Base-by-base conservation (phyloP, 2,113 vertebrate genomes). In the Gambusia affinis region DNA sequence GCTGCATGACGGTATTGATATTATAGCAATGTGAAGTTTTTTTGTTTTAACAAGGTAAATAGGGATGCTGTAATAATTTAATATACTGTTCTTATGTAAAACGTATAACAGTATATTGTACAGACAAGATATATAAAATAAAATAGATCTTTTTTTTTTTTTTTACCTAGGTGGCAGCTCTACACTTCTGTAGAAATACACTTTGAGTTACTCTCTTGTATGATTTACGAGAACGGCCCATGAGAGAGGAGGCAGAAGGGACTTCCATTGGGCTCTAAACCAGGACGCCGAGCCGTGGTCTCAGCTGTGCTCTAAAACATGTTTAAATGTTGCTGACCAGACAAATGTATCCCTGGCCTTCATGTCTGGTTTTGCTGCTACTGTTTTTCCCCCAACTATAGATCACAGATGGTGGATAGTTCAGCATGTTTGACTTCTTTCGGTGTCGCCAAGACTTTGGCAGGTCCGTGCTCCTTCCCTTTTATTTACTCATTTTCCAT, bases 211-310 rank as follows among this genome's bases (percentile, higher is more conserved):
- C 57, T 63, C 57, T 62, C 42, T 63, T 35, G 60, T 60, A 42
- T 87, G 88, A 90, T 91, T 89, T 90, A 92, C 47, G 71, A 74
- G 60, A 62, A 71, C 39, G 57, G 51, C 83, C 77, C 37, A 29
- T 64, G 39, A 79, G 85, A 60, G 72, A 47, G 29, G 5, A 60
- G 22, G 67, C 30, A 27, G 61, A n/a, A 3, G 61, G 69, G 30
- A 35, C 64, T 71, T 80, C 79, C 75, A 64, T 37, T 75, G 29
- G 66, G 62, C 75, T 83, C 77, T 30, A 39, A 79, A 79, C 64
- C 44, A 76, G 60, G 87, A 72, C 82, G 31, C 68, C 30, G 62
- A 76, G 39, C 28, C 5, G 64, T 47, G 64, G 70, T 54, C 84
- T 83, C 81, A 51, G 72, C 72, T 47, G 82, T 12, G 68, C 78